A percentile compares a stretch with the other conserved stretches of the same genome.
Conservation (phyloP, 53 echinoderm and acorn worm species). For the Glandiceps talaboti region DNA sequence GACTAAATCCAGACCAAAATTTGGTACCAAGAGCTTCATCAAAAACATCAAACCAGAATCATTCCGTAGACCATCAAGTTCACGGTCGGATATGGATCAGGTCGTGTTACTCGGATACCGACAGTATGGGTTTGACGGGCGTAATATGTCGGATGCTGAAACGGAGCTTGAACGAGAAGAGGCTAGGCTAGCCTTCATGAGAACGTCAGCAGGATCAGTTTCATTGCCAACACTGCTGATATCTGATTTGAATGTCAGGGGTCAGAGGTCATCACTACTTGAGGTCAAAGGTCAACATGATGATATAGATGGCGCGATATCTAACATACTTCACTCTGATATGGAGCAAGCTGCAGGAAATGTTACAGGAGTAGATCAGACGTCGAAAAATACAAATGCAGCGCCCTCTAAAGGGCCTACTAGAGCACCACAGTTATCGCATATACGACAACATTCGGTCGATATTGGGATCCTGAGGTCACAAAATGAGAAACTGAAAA, state of each 20-base stretch:
- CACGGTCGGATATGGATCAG: constrained; percentile 12
- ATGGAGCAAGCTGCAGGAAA: neutral
- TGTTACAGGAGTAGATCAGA: neutral
- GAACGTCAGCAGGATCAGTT: neutral
- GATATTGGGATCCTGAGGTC: neutral
- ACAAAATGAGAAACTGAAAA: neutral
- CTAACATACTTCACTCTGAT: neutral
- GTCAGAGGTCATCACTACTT: neutral
- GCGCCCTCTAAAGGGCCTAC: neutral
- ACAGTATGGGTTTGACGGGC: constrained; percentile 10
- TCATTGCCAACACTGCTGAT: neutral
- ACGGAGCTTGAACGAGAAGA: neutral
- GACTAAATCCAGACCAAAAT: constrained; percentile 8
- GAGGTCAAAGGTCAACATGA: neutral
- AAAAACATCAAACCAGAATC: constrained; percentile 50
- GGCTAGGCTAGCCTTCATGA: neutral
- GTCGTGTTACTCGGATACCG: constrained; percentile 21
- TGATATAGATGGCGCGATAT: neutral
- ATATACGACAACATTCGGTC: neutral
- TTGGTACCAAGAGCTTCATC: constrained; percentile 25
- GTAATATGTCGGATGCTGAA: neutral
- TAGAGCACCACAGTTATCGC: neutral
- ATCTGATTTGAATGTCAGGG: neutral
- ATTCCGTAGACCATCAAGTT: constrained; percentile 20
- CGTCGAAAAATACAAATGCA: neutral